Evolutionary conservation across 2,797 vertebrate genomes (phyloP), one percentile per base, ranked within the genome.

Genomic region (Pempheris klunzingeri): DNA sequence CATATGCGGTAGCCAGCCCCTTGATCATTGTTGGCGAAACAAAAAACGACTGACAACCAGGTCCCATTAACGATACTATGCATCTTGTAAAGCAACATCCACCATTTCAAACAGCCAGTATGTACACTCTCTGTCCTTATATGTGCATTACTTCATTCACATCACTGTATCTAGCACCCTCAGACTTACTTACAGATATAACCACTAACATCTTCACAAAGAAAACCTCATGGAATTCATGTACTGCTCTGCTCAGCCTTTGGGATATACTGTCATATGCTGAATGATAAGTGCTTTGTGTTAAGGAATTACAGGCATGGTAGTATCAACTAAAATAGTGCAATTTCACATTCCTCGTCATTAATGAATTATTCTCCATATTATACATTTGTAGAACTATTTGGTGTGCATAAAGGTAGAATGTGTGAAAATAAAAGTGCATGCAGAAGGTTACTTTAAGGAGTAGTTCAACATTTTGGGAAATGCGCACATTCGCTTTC

Each of bases 311-410:
- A 90, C 71, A 90, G 85, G 85, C 84, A 77, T 89, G 74, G 68
- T 80, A 80, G 78, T 54, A 80, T 72, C 69, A 91, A 92, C 78
- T 82, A 80, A 93, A 91, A 91, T 77, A 92, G 93, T 93, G 91
- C 93, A 92, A 93, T 55, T 91, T 87, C 87, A 93, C 93, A 94
- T 94, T 95, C 92, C 74, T 92, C 44, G 81, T 94, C 89, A 89
- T 82, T 72, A 74, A 87, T 87, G 46, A 87, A 70, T 84, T 58
- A 87, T 73, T 61, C 65, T 80, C 52, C n/a, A 46, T 81, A 76
- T 75, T 55, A 63, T 87, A 88, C 73, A 81, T 74, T 77, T 87
- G 71, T 74, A 81, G 65, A 87, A 78, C 75, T 90, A 91, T 90
- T 93, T 91, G 81, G 75, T 91, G 90, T 71, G 50, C 39, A 10